Base-by-base conservation (phyloP, 2,797 vertebrate species). In the Sebastes diploproa region DNA sequence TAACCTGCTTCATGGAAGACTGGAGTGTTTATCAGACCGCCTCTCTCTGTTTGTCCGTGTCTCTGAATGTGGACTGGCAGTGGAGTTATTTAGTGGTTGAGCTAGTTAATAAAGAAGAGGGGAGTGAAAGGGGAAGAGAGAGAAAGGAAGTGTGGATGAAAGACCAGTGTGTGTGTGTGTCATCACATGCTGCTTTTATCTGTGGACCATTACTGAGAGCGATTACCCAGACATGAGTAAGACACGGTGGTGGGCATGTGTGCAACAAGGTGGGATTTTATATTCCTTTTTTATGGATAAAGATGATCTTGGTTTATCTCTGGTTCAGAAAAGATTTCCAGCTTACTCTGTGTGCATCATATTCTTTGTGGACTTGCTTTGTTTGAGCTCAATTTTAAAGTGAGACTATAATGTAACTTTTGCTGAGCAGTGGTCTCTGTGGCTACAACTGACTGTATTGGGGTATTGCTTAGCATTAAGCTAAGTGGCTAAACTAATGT, bases 91-190 rank as follows among this genome's bases (percentile, higher is more conserved):
- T 62, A 56, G 36, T 52, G 56, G 64, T 29, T 61, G 46, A 81
- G 71, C 20, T 16, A 70, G 42, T 72, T 77, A 74, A 79, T 75
- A 22, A 80, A 78, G 74, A 70, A 63, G 77, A 85, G 27, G 30
- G n/a, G 67, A 81, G 64, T 61, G 62, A 69, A 79, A 80, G 16
- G 46, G 64, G 22, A 6, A 36, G 16, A 61, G 20, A 58, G 20
- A 61, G 60, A 67, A 25, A 78, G 63, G 66, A 72, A 64, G 66
- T 69, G 46, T 66, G 42, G 68, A 82, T 76, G 58, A 75, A 78
- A 75, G 55, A 52, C 20, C 4, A 25, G 60, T 54, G 54, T 56
- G 16, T 55, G 16, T 22, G 20, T 22, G 22, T 22, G 61, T 11
- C 6, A 63, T 30, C 4, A 60, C 58, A 10, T 30, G 27, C 58